phyloP scores from a whole-genome alignment of 2,113 vertebrate genomes.

The Neodon shergylaensis region DNA sequence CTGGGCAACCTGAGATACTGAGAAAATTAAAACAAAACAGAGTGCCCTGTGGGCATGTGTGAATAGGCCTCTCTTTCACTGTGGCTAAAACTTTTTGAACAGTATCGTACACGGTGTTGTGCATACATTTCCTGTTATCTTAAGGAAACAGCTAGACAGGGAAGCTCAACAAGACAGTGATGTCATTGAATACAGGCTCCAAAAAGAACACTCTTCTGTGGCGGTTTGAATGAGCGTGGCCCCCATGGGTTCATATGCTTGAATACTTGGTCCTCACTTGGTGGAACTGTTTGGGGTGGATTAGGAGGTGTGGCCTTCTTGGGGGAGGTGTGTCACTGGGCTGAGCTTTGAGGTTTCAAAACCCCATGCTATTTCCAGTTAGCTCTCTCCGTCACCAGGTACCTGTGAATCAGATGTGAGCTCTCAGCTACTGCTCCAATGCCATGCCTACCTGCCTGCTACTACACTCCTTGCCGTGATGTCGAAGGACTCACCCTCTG shows the following conservation, averaged over 20 bases:
- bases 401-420: not conserved
- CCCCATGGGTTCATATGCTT: not conserved
- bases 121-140: not conserved
- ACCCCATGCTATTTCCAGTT: not conserved
- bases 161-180: not conserved
- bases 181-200: not conserved
- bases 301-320: not conserved
- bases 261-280: not conserved
- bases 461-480: rapidly evolving
- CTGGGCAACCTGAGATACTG: not conserved
- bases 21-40: not conserved
- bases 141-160: not conserved
- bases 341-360: not conserved
- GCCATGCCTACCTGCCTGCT: not conserved
- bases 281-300: not conserved
- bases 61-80: rapidly evolving
- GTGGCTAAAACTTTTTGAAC: not conserved
- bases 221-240: not conserved
- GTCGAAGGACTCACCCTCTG: not conserved
- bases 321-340: not conserved
- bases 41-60: not conserved
- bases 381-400: not conserved
- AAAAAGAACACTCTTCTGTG: not conserved
- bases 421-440: not conserved
- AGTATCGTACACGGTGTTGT: not conserved